Evolutionary conservation across 92 coral and sea anemone species (phyloP), one percentile per base, ranked within the genome.

Genomic region (Umimayanthus kanabou): DNA sequence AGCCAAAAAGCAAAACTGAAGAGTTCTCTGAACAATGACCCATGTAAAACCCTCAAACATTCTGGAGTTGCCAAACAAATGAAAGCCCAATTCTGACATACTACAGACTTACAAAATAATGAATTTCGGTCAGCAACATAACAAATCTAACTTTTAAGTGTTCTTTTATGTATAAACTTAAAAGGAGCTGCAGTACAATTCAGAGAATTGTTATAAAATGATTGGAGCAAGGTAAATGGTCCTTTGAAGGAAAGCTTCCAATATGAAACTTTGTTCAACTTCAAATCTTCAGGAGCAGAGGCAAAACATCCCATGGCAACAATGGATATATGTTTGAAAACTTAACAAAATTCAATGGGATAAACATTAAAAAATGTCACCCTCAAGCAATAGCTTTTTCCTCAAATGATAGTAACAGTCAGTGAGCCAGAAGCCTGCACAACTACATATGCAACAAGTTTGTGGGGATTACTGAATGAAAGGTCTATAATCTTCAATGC

Each of bases 21-120:
- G 49, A 39, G 25, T 33, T 74, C 47, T 74, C 23, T 37, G n/a
- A 22, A 39, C 50, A 47, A 20, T 53, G 45, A 80, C 37, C 57
- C 67, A 66, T 18, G 42, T 39, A 43, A 70, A 82, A 30, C n/a
- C 23, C 28, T 71, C 87, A 26, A 14, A 25, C 87, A 83, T 83
- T 83, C 87, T 83, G 43, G 14, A 70, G 87, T 83, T 83, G 77
- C 67, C 16, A 83, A 70, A 71, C 76, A 70, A 67, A 33, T 33
- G 37, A 33, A 33, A 33, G n/a, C 23, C 20, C 29, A 39, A 33
- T n/a, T 75, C 28, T 49, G 18, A 43, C 15, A 45, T 45, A 37
- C 61, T 22, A 13, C 5, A 49, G 64, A 28, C 42, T 83, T 47
- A 83, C 45, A 47, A 43, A 70, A 28, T 26, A 70, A 83, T 69